Conservation (phyloP, 2,113 vertebrate species). For the Hemiscyllium ocellatum region DNA sequence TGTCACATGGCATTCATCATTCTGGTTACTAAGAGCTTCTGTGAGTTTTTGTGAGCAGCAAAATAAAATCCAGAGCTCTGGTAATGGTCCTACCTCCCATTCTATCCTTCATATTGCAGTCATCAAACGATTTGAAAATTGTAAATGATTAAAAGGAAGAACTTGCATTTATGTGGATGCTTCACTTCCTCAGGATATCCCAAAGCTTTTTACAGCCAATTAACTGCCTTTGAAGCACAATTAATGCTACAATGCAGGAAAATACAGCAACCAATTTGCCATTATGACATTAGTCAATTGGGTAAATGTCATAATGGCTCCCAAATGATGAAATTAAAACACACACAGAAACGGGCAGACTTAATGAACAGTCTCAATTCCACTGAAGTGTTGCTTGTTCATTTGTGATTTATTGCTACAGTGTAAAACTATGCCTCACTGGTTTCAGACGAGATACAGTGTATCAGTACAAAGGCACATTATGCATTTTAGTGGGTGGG, state of each 20-base stretch:
- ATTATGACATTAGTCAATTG: constrained; percentile 23
- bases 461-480: background rate
- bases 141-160: background rate
- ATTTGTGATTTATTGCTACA: constrained; percentile 5
- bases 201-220: background rate
- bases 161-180: background rate
- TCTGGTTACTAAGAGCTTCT: background rate
- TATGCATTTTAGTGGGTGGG: no score
- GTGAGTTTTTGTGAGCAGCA: background rate
- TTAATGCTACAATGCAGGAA: background rate
- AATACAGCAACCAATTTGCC: background rate
- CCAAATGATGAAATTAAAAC: constrained; percentile 11
- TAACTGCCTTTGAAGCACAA: background rate
- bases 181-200: background rate
- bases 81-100: background rate
- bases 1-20: background rate
- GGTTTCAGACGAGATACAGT: background rate
- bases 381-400: background rate
- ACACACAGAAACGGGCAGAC: background rate
- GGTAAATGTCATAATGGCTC: constrained; percentile 15
- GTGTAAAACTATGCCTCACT: background rate
- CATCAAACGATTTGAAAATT: background rate
- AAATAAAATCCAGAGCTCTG: background rate
- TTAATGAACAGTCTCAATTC: background rate
- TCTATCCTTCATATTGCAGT: background rate